Percentiles rank a stretch among this genome's conserved stretches.
phyloP scores from a whole-genome alignment of 2,888 invertebrate species.

The Cyaniris semiargus region DNA sequence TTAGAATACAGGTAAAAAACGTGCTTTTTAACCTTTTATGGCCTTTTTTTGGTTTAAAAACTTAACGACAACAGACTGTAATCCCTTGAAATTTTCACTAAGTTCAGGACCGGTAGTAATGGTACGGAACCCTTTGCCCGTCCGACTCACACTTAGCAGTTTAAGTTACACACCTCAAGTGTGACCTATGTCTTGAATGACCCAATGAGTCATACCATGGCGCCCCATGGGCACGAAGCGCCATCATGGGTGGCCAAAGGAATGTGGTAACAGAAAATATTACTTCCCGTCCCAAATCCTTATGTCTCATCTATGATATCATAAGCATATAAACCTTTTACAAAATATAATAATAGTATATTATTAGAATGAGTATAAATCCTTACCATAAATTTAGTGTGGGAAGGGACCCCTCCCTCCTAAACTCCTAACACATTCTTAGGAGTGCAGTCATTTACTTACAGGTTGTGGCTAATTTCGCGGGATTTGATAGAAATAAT shows the following conservation, averaged over 20 bases:
- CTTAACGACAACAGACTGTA: not conserved
- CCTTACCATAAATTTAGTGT: too few relatives aligned
- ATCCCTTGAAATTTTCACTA: not conserved
- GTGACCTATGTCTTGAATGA: too few relatives aligned
- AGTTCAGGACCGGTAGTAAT: not conserved
- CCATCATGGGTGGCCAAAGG: not conserved
- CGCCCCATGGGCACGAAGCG: not conserved
- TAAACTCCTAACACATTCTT: too few relatives aligned
- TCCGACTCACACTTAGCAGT: not conserved
- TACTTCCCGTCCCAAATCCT: not conserved
- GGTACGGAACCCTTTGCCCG: not conserved
- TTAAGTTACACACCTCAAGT: not conserved
- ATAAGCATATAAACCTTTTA: not conserved
- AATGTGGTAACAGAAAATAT: slow-evolving; percentile 4
- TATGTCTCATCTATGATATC: not conserved
- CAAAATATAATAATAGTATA: not conserved
- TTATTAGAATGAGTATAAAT: too few relatives aligned
- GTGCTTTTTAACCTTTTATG: too few relatives aligned
- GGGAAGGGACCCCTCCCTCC: too few relatives aligned
- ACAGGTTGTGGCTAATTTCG: too few relatives aligned
- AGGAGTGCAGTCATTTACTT: too few relatives aligned
- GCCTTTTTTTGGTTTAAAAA: too few relatives aligned
- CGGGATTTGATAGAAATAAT: too few relatives aligned
- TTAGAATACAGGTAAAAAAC: too few relatives aligned
- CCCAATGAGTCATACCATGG: slow-evolving; percentile 1